A percentile compares a stretch with the other conserved stretches of the same genome.
These are phyloP conservation scores for Formica exsecta DNA, from an alignment of 1,140 invertebrate genomes.

Conservation along the genomic window DNA sequence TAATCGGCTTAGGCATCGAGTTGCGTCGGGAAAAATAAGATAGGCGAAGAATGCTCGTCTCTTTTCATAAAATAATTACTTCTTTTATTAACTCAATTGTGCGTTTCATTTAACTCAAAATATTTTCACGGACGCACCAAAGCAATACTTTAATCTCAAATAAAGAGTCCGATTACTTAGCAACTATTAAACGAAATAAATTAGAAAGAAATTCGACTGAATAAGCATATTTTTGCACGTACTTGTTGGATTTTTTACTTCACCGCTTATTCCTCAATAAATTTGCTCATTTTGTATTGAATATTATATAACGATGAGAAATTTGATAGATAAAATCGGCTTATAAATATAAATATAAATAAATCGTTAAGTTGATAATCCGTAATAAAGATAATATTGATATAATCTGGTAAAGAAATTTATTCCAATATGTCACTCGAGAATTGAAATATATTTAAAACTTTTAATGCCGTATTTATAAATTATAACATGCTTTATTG, in stretches of 20 bases:
- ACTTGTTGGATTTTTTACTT: constrained; percentile 1
- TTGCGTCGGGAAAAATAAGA: constrained; percentile 14
- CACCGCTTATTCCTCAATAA: background rate
- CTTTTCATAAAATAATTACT: constrained; percentile 43
- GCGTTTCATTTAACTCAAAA: constrained; percentile 17
- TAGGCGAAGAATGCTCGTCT: background rate
- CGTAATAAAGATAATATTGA: background rate
- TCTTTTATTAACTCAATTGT: constrained; percentile 26
- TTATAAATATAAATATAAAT: background rate
- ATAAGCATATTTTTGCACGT: background rate
- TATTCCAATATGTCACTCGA: background rate
- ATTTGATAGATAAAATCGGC: background rate
- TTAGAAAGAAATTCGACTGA: background rate
- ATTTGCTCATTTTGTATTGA: background rate
- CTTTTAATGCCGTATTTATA: constrained; percentile 33
- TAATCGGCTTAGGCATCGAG: constrained; percentile 55
- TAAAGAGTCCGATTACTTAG: background rate
- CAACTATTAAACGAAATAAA: background rate
- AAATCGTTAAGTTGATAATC: background rate
- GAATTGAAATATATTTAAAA: constrained; percentile 48
- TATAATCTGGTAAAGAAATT: background rate
- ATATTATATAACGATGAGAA: background rate
- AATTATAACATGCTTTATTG: constrained; percentile 58
- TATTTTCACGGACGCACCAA: background rate
- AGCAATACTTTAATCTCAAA: background rate